Percentiles rank a stretch among this genome's conserved stretches.
phyloP scores from a whole-genome alignment of 1,140 invertebrate genomes.

The Drosophila seguyi region DNA sequence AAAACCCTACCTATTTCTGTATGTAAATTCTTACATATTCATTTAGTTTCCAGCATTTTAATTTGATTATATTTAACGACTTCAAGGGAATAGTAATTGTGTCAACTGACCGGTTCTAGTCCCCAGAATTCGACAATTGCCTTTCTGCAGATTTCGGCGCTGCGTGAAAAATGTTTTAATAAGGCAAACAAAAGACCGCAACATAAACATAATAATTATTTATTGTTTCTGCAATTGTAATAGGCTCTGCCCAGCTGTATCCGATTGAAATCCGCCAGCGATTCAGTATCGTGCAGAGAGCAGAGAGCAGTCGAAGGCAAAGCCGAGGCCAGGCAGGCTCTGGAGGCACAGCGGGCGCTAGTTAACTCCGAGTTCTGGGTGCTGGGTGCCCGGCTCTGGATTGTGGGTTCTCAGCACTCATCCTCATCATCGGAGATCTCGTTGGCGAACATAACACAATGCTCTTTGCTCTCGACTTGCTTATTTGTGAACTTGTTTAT shows the following conservation, averaged over 20 bases:
- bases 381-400: background rate
- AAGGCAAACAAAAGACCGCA: slow-evolving; percentile 48
- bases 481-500: slow-evolving; percentile 66
- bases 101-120: background rate
- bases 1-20: background rate
- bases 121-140: slow-evolving; percentile 8
- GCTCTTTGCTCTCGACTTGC: slow-evolving; percentile 40
- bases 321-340: background rate
- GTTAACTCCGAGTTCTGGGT: slow-evolving; percentile 33
- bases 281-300: slow-evolving; percentile 53
- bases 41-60: background rate
- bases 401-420: slow-evolving; percentile 17
- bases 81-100: slow-evolving; percentile 2
- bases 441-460: slow-evolving; percentile 40
- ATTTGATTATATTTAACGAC: slow-evolving; percentile 11
- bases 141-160: slow-evolving; percentile 16
- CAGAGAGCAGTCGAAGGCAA: slow-evolving; percentile 14
- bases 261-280: slow-evolving; percentile 37
- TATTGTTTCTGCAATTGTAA: slow-evolving; percentile 55
- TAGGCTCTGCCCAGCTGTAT: slow-evolving; percentile 30
- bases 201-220: slow-evolving; percentile 56
- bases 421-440: slow-evolving; percentile 27
- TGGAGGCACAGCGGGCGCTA: slow-evolving; percentile 55
- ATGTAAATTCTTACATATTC: background rate
- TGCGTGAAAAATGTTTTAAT: slow-evolving; percentile 53